A percentile compares a stretch with the other conserved stretches of the same genome.
Evolutionary conservation across 2,113 vertebrate species (phyloP).

Genomic region (Ascaphus truei): DNA sequence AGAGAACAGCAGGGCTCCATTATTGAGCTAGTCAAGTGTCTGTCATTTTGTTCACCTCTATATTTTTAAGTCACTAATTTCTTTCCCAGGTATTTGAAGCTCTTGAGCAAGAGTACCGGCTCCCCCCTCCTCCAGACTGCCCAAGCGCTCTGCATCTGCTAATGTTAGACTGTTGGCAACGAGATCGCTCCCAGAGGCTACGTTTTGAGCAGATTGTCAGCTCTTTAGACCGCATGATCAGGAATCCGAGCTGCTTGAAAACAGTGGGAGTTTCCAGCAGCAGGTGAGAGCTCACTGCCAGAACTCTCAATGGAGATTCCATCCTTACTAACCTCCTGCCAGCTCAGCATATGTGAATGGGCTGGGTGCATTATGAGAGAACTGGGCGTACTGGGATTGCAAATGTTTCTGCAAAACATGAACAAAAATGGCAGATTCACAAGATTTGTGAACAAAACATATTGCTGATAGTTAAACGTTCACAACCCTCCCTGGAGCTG

Average conservation of each 20-base stretch:
- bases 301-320: not conserved
- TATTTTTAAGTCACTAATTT: too few species aligned
- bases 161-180: constrained; percentile 72
- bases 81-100: constrained; percentile 66
- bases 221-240: constrained; percentile 63
- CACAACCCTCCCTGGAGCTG: too few species aligned
- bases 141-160: constrained; percentile 67
- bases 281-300: constrained; percentile 48
- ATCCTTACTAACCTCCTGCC: not conserved
- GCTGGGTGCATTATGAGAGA: not conserved
- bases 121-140: constrained; percentile 69
- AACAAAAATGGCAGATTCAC: too few species aligned
- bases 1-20: too few species aligned
- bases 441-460: too few species aligned
- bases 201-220: constrained; percentile 64
- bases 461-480: too few species aligned
- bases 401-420: too few species aligned
- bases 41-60: too few species aligned
- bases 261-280: constrained; percentile 68
- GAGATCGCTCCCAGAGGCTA: constrained; percentile 53
- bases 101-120: constrained; percentile 64
- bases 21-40: too few species aligned
- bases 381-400: too few species aligned
- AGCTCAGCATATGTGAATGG: not conserved
- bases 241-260: constrained; percentile 61